Evolutionary conservation across 2,797 vertebrate species (phyloP).

Genomic region (Microcaecilia unicolor): DNA sequence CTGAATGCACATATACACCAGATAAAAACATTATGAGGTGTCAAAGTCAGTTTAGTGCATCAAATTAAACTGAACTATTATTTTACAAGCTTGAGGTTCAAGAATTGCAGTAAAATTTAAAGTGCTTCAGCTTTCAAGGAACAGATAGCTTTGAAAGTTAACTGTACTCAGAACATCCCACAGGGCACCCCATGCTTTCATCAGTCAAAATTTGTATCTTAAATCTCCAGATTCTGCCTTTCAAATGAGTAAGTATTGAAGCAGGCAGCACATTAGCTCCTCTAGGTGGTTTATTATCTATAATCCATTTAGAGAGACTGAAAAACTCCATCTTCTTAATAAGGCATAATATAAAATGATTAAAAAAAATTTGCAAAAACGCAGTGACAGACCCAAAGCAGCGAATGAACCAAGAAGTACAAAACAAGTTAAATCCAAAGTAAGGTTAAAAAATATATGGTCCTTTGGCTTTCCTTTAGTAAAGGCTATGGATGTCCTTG

Average conservation of each 20-base stretch:
- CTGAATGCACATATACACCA: too few species aligned
- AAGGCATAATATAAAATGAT: slow-evolving; percentile 43
- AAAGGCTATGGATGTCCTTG: slow-evolving; percentile 46
- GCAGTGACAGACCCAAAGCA: too few species aligned
- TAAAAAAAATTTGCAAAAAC: slow-evolving; percentile 32
- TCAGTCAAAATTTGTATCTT: slow-evolving; percentile 29
- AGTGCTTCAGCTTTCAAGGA: slow-evolving; percentile 53
- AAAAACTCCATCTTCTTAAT: slow-evolving; percentile 43
- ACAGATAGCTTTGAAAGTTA: too few species aligned
- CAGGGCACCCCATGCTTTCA: slow-evolving; percentile 22
- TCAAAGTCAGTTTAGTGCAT: slow-evolving; percentile 44
- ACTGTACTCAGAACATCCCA: slow-evolving; percentile 16
- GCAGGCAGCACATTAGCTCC: slow-evolving; percentile 31
- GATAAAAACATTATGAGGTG: slow-evolving; percentile 30
- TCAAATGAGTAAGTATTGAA: slow-evolving; percentile 30
- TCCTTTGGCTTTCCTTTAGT: slow-evolving; percentile 36
- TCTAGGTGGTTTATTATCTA: slow-evolving; percentile 39
- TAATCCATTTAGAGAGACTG: slow-evolving; percentile 54
- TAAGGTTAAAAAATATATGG: slow-evolving; percentile 28
- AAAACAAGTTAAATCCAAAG: slow-evolving; percentile 37
- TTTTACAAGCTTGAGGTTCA: slow-evolving; percentile 14
- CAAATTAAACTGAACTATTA: slow-evolving; percentile 20
- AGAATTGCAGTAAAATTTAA: slow-evolving; percentile 34
- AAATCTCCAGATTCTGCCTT: slow-evolving; percentile 39
- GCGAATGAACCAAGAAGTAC: too few species aligned